Base-by-base conservation (phyloP, 2,797 vertebrate species). In the Euphonia xanthogaster region DNA sequence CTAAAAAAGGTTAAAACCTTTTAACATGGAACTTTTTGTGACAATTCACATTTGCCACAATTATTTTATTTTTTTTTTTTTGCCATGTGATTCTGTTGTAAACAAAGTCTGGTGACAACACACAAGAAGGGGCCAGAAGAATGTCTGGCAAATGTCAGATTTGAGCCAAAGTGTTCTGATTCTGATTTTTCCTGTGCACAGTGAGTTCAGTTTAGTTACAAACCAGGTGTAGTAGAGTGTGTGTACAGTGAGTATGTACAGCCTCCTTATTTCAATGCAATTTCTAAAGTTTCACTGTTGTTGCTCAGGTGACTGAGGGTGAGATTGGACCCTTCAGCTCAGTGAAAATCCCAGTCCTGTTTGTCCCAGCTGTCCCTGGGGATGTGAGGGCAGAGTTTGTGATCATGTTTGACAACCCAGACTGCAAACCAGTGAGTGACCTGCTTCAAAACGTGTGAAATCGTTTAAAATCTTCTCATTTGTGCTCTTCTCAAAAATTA, bases 311-410 rank as follows among this genome's bases (percentile, higher is more conserved):
- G 11, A 98, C 92, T 40, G 97, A 98, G 60, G 99, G 98, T 19
- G 97, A 98, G 53, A 97, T 99, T 9, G 97, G 97, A 84, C 98
- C 99, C 66, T 99, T 99, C 96, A 95, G 98, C 93, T 98, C 98
- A 14, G 28, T 98, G 95, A 98, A 97, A 84, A 97, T 99, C 78
- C 98, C 98, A 8, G 5, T 99, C 23, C 6, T 98, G 31, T 99
- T 99, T 97, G 98, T 96, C 16, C 99, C 99, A 8, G 92, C 97
- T 14, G 25, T 98, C 82, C 99, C 98, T 22, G 99, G 99, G 88
- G 96, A 97, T 0, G 94, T 95, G 37, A 97, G 62, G 62, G 93
- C 98, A 66, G 97, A 97, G 42, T 98, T 99, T 95, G 92, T 98
- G 93, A 98, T 99, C 53, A 17, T 35, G 7, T 99, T 99, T 97